These are phyloP conservation scores for Megamerina dolium DNA, from an alignment of 2,888 invertebrate species.

Conservation along the genomic window DNA sequence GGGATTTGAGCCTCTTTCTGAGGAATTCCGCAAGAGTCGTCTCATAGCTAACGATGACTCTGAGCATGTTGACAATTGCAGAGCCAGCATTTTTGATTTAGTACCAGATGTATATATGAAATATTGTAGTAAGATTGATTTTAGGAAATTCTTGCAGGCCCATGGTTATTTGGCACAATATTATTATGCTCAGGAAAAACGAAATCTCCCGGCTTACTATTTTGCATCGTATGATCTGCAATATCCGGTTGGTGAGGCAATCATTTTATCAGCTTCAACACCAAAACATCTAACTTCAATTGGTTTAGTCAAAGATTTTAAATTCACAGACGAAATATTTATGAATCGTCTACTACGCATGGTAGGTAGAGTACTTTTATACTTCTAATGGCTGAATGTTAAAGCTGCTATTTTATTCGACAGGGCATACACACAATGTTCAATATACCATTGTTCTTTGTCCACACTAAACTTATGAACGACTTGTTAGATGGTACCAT, in stretches of 20 bases:
- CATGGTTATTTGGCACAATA: conserved; percentile 41
- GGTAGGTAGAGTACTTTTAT: conserved; percentile 31
- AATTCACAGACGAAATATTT: conserved; percentile 32
- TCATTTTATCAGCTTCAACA: conserved; percentile 41
- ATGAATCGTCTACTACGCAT: conserved; percentile 43
- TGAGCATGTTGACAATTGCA: conserved; percentile 37
- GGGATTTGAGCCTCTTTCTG: conserved; percentile 34
- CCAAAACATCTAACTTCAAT: conserved; percentile 36
- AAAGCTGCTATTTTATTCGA: not conserved
- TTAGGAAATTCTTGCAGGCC: conserved; percentile 42
- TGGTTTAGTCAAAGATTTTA: conserved; percentile 32
- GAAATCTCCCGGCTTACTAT: conserved; percentile 39
- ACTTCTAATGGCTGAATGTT: too few relatives aligned
- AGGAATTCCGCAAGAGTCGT: conserved; percentile 33
- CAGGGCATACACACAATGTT: conserved; percentile 65
- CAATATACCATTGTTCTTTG: conserved; percentile 63
- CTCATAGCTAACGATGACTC: conserved; percentile 37
- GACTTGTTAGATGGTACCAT: conserved; percentile 60
- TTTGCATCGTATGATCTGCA: conserved; percentile 43
- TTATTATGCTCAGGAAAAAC: conserved; percentile 40
- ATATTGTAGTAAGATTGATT: conserved; percentile 45
- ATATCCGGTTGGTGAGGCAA: conserved; percentile 43
- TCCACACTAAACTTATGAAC: conserved; percentile 66
- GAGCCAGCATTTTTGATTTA: conserved; percentile 41
- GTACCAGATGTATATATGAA: conserved; percentile 42